Evolutionary conservation across 2,888 invertebrate species (phyloP), one percentile per base, ranked within the genome.

Genomic region (Amiota mariae): DNA sequence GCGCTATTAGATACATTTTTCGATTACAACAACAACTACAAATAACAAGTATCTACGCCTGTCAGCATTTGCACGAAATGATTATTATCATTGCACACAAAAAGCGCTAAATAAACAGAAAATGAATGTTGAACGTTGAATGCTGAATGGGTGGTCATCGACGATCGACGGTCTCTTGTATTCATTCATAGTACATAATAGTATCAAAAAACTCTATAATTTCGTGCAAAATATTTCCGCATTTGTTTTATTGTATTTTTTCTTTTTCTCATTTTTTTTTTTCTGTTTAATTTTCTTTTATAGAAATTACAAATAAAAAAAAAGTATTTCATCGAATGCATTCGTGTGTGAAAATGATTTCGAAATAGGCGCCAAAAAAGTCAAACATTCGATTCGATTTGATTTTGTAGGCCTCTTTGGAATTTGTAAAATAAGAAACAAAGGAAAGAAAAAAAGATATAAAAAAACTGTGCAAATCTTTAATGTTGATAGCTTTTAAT

Each of bases 291-390:
- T 6, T 36, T 6, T 36, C 36, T 36, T 36, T 36, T 36, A 36
- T 36, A 36, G 36, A 6, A 2, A 36, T 36, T 36, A 36, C 36
- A 36, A 36, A 36, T 36, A 36, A 36, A 36, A 36, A 36, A 36
- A 36, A 36, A 6, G 36, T 36, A 36, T 36, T 0, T 2, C 70
- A 76, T 66, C 64, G 70, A 70, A 82, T 80, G 80, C 83, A 81
- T 77, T 82, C 84, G 82, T 84, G 83, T 84, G 85, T 84, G 82
- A 84, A 84, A 84, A 85, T 85, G 85, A 84, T 84, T 84, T 84
- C 80, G 78, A 85, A 84, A 84, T 84, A 81, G 79, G 57, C 76
- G 84, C 76, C 75, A 80, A 81, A 75, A 78, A 76, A 79, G 80
- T 72, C 71, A 72, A 66, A 18, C 36, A 66, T 24, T 11, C 71